A percentile compares a stretch with the other conserved stretches of the same genome.
Conservation (phyloP, 1,140 invertebrate genomes). For the Littorina saxatilis region DNA sequence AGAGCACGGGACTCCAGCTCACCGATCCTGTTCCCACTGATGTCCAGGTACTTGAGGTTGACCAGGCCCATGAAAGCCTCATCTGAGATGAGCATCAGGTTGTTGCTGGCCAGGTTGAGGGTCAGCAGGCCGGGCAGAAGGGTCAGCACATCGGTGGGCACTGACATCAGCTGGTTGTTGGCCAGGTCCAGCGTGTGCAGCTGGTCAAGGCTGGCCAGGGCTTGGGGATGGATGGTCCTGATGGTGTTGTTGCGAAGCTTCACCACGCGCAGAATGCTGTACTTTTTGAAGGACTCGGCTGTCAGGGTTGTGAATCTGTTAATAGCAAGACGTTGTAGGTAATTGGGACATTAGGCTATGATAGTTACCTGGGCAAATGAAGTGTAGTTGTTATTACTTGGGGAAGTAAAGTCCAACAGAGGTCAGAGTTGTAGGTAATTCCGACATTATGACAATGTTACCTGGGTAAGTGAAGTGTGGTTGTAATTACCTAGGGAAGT, state of each 20-base stretch:
- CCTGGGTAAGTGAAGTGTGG: no score
- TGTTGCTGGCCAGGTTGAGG: conserved; percentile 63
- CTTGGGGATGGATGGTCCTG: conserved; percentile 52
- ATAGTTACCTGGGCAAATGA: no score
- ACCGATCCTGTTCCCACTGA: conserved; percentile 65
- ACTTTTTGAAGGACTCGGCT: conserved; percentile 59
- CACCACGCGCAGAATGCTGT: conserved; percentile 58
- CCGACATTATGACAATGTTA: no score
- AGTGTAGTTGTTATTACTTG: no score
- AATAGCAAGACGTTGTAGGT: no score
- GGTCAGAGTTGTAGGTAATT: no score
- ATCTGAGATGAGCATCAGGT: conserved; percentile 47
- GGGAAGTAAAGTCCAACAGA: no score
- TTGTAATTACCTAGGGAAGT: no score
- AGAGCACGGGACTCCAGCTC: conserved; percentile 56
- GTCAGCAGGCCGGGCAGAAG: conserved; percentile 46
- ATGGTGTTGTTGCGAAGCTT: conserved; percentile 65
- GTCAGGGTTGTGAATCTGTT: conserved; percentile 46
- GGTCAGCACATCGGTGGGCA: conserved; percentile 57
- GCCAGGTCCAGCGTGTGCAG: conserved; percentile 65
- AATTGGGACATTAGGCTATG: no score
- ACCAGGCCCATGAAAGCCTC: conserved; percentile 56
- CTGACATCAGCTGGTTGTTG: conserved; percentile 57
- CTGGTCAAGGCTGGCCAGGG: conserved; percentile 55
- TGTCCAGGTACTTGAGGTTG: conserved; percentile 55